Evolutionary conservation across 2,888 invertebrate genomes (phyloP), one percentile per base, ranked within the genome.

Genomic region (Prosopocoilus inquinatus): DNA sequence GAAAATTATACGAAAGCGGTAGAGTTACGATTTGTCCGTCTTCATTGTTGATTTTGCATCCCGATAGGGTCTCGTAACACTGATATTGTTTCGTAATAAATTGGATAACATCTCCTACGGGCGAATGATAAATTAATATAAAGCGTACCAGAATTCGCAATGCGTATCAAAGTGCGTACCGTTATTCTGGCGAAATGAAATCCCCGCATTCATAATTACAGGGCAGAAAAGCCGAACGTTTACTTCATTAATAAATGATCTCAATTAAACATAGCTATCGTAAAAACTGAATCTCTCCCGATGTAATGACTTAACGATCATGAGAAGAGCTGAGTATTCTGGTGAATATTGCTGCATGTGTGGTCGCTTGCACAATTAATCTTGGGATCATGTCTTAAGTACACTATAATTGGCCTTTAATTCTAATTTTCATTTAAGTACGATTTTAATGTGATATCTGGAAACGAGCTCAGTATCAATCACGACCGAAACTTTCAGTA

Each of bases 341-440:
- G 20, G 15, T 36, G 5, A 11, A 41, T 55, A 20, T 34, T 11
- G 9, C 41, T 41, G 41, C 50, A 55, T 61, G 61, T 61, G 61
- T 61, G 61, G 61, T 59, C 61, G 53, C 8, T 38, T 15, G 35
- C 43, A 50, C 57, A 61, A 59, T 61, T 61, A 61, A 61, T 61
- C 58, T 57, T 52, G 48, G 50, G 46, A 56, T 55, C 50, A 57
- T 58, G 58, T 56, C 50, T 56, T 58, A 56, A 61, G 49, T 51
- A 49, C 47, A 51, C 53, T 58, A 54, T 61, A 61, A 61, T 61
- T 61, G 53, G 47, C 12, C 48, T 39, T 50, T 50, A 9, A 41
- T 28, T 28, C 20, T 28, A 28, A 28, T 28, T 28, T 28, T 28
- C 20, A 7, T 28, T 28, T 5, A 28, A 28, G 20, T 28, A 28